Evolutionary conservation across 2,888 invertebrate genomes (phyloP).

Genomic region (Megaustenia siamemsis): DNA sequence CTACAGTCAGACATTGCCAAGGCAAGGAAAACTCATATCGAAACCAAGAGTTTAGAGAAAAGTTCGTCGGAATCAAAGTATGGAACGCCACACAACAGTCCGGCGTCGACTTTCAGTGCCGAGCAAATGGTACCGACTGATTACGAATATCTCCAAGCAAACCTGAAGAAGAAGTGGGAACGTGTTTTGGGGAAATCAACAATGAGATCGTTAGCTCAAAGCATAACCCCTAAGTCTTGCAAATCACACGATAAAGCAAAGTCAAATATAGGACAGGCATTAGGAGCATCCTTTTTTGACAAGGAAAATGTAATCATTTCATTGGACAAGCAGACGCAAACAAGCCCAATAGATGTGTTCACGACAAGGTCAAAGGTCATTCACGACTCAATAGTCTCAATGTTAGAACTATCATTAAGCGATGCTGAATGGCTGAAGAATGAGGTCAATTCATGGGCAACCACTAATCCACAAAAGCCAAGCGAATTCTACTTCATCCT

Average conservation of each 20-base stretch:
- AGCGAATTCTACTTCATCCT: not conserved
- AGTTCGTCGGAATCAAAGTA: no score
- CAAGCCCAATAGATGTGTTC: not conserved
- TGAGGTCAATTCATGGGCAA: not conserved
- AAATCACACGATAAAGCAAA: not conserved
- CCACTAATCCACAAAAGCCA: not conserved
- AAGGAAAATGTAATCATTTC: not conserved
- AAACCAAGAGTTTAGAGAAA: not conserved
- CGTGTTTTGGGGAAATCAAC: not conserved
- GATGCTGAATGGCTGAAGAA: not conserved
- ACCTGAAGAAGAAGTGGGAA: not conserved
- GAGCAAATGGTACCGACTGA: not conserved
- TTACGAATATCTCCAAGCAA: not conserved
- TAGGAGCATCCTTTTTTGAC: no score
- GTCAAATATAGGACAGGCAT: not conserved
- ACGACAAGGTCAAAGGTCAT: not conserved
- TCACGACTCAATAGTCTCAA: not conserved
- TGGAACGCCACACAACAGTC: no score
- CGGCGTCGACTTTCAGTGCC: not conserved
- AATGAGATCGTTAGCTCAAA: no score
- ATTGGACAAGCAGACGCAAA: not conserved
- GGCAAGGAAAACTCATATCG: not conserved
- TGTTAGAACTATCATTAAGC: not conserved
- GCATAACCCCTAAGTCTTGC: not conserved
- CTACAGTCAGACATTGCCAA: no score